Conservation (phyloP, 2,797 vertebrate genomes). For the Chromobotia macracanthus region DNA sequence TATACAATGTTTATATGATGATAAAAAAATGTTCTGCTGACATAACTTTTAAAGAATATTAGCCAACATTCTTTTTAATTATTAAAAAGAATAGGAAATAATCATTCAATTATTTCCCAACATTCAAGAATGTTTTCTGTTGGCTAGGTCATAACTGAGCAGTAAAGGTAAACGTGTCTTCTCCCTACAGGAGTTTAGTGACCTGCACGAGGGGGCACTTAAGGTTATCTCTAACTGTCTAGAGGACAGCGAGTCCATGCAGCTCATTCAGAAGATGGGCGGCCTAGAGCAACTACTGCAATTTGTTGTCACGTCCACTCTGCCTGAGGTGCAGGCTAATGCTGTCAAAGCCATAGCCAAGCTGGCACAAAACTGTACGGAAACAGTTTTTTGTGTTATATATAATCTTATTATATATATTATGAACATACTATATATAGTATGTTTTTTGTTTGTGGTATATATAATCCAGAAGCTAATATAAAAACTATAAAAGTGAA, state of each 20-base stretch:
- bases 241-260: conserved; percentile 77
- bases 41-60: too few relatives aligned
- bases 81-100: too few relatives aligned
- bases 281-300: conserved; percentile 83
- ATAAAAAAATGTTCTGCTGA: too few relatives aligned
- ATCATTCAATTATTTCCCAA: too few relatives aligned
- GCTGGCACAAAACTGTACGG: conserved; percentile 81
- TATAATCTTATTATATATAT: too few relatives aligned
- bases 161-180: conserved; percentile 10
- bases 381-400: background rate
- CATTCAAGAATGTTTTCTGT: too few relatives aligned
- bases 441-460: background rate
- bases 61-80: too few relatives aligned
- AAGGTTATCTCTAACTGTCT: conserved; percentile 85
- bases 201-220: conserved; percentile 85
- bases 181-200: conserved; percentile 78
- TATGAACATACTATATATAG: too few relatives aligned
- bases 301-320: conserved; percentile 74
- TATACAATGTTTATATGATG: too few relatives aligned
- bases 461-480: too few relatives aligned
- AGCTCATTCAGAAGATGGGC: conserved; percentile 76
- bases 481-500: too few relatives aligned
- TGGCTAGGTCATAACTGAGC: background rate
- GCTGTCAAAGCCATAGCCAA: conserved; percentile 83
- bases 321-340: conserved; percentile 80